Evolutionary conservation across 2,888 invertebrate species (phyloP), one percentile per base, ranked within the genome.

Genomic region (Scaptomyza flava): DNA sequence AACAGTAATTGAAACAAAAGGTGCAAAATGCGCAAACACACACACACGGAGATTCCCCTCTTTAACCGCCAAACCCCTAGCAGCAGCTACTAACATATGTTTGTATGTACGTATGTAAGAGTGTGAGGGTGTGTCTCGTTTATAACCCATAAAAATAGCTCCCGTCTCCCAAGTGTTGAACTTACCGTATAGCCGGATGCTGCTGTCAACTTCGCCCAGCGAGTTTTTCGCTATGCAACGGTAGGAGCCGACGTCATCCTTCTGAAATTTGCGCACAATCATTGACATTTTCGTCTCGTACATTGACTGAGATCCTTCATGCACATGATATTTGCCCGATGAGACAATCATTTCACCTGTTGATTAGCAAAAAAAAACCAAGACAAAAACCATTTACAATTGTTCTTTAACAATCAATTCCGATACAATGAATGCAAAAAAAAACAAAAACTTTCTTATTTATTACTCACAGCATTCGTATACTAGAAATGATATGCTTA

Each of bases 151-250:
- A 69, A 76, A 76, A 30, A 33, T 8, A 34, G 20, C 36, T 36
- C 6, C 41, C 41, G 17, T 9, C 36, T 2, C 36, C 2, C 36
- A 5, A 0, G 1, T 9, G 50, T 3, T 34, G n/a, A 60, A 90
- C 90, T 94, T 92, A 97, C 98, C 97, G 91, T 97, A 97, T 54
- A 98, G 93, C 76, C 97, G 94, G 87, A 98, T 97, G 89, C 95
- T 95, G 92, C 96, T 96, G 90, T 97, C 97, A 20, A 96, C 96
- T 91, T 97, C 97, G 1, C 97, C 97, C 3, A 97, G 93, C 0
- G 96, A 96, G 92, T 96, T 97, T 91, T 96, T 96, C 33, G 97
- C 97, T 65, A 96, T 95, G 90, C 98, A 98, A 54, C 95, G 93
- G 92, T 97, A 98, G 1, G 96, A 95, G 30, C 97, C 97, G 8